Evolutionary conservation across 2,113 vertebrate genomes (phyloP).

Genomic region (Platichthys stellatus): DNA sequence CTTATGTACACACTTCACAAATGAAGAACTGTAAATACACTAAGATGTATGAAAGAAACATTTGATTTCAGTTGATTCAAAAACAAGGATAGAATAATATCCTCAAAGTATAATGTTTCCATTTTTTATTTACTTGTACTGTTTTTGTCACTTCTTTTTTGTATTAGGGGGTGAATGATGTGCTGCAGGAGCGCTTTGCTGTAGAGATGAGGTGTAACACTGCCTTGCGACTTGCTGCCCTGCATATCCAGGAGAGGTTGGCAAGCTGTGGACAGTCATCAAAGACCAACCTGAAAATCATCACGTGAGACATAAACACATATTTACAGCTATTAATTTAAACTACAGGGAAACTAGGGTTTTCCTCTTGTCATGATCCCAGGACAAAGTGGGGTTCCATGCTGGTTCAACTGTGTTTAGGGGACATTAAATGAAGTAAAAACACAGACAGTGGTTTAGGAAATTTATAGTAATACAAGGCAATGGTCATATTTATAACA

Average conservation of each 20-base stretch:
- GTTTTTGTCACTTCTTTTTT: not conserved
- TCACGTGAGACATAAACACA: conserved; percentile 86
- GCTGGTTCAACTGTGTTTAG: not conserved
- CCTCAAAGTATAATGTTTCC: not conserved
- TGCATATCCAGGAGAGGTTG: conserved; percentile 94
- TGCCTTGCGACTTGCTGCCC: conserved; percentile 90
- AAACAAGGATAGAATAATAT: not conserved
- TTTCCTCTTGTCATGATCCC: not conserved
- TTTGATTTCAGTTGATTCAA: not conserved
- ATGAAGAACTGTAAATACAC: no score
- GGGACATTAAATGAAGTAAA: not conserved
- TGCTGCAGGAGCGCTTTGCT: conserved; percentile 94
- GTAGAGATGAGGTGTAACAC: conserved; percentile 96
- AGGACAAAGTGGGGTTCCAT: not conserved
- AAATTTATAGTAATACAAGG: not conserved
- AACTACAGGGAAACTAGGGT: not conserved
- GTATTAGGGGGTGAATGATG: conserved; percentile 93
- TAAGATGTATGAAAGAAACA: no score
- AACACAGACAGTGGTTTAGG: not conserved
- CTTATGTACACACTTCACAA: no score
- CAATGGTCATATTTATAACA: no score
- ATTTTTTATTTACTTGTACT: no score
- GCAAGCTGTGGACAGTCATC: conserved; percentile 88
- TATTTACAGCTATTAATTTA: not conserved
- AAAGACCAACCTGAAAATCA: conserved; percentile 92